Evolutionary conservation across 2,888 invertebrate species (phyloP).

Genomic region (Drosophila demipolita): DNA sequence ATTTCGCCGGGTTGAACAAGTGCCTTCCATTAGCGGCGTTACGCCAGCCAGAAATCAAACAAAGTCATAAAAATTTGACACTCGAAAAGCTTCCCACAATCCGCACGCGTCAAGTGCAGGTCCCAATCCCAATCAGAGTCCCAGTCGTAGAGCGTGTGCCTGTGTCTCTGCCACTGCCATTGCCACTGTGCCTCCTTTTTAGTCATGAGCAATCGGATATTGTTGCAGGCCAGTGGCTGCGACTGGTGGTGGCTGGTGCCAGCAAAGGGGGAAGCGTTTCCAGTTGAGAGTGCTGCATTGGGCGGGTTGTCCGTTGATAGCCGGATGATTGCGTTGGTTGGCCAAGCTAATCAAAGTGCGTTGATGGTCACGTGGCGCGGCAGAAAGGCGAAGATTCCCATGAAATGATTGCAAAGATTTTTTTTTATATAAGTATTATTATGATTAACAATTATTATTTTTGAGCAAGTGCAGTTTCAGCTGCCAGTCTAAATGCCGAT

Average conservation of each 20-base stretch:
- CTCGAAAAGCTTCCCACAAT: conserved; percentile 72
- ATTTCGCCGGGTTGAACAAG: conserved; percentile 66
- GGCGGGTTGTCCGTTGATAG: conserved; percentile 37
- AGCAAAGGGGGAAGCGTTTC: conserved; percentile 9
- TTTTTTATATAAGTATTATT: conserved; percentile 63
- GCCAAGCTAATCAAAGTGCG: conserved; percentile 81
- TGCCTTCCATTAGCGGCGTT: conserved; percentile 77
- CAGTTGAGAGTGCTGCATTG: conserved; percentile 26
- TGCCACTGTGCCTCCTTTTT: background rate
- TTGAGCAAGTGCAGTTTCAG: conserved; percentile 64
- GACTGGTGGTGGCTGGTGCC: conserved; percentile 34
- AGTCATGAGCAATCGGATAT: conserved; percentile 70
- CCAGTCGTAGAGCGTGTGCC: background rate
- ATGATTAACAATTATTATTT: conserved; percentile 75
- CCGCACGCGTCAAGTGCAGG: conserved; percentile 72
- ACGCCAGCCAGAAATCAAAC: conserved; percentile 76
- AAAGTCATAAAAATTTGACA: conserved; percentile 81
- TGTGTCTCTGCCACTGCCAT: background rate
- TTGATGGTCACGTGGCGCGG: conserved; percentile 76
- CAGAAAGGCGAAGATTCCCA: conserved; percentile 62
- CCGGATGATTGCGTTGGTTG: conserved; percentile 34
- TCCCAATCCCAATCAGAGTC: conserved; percentile 13
- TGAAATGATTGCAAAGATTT: conserved; percentile 66
- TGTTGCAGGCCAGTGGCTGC: conserved; percentile 53
- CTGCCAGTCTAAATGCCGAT: conserved; percentile 55